Conservation (phyloP, 2,113 vertebrate species). For the Mixornis gularis region DNA sequence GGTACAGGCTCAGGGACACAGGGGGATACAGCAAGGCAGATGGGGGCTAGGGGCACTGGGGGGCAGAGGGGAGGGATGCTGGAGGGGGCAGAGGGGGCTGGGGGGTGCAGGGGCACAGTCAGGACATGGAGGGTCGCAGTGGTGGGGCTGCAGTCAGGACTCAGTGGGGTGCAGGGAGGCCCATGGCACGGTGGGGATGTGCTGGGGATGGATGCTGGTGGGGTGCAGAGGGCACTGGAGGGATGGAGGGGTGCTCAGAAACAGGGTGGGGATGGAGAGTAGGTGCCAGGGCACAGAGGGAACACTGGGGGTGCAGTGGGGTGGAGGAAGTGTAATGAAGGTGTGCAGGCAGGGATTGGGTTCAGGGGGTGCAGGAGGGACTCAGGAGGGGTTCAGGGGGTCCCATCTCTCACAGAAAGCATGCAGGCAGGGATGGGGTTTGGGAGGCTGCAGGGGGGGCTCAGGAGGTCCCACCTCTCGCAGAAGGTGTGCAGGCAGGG, state of each 20-base stretch:
- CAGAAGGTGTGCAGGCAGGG: conserved; percentile 96
- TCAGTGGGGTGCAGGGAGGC: background rate
- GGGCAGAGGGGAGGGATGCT: background rate
- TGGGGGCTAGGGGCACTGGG: too few relatives aligned
- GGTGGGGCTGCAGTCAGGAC: background rate
- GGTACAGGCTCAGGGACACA: background rate
- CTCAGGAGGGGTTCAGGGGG: background rate
- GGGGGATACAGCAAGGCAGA: background rate
- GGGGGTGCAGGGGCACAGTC: background rate
- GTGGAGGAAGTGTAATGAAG: background rate
- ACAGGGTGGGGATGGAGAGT: background rate
- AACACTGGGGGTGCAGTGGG: accelerated
- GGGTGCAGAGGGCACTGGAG: background rate
- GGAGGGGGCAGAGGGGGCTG: background rate
- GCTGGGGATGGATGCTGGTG: background rate
- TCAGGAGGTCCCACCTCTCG: conserved; percentile 77
- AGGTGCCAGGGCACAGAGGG: background rate
- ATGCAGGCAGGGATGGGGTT: background rate
- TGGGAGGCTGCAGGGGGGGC: background rate
- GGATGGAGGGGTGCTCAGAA: background rate
- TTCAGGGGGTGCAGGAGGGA: background rate
- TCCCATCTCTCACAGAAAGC: background rate
- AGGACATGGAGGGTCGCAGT: background rate
- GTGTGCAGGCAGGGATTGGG: background rate
- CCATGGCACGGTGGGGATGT: background rate